Percentiles rank a stretch among this genome's conserved stretches.
These are phyloP conservation scores for Agrilus cyanescens DNA, from an alignment of 2,888 invertebrate species.

Conservation along the genomic window DNA sequence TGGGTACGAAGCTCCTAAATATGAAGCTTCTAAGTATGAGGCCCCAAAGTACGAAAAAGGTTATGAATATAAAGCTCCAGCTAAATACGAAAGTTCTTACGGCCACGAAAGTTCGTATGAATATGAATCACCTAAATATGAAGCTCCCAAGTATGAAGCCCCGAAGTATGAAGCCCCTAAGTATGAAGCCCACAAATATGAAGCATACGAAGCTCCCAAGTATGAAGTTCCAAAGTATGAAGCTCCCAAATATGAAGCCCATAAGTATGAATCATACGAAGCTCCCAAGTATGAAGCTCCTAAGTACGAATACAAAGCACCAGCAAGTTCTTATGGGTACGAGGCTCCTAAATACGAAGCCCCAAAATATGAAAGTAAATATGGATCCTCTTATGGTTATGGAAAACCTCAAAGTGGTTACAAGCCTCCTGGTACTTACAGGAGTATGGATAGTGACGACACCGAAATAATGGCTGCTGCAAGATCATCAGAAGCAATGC, in stretches of 20 bases:
- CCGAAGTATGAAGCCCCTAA: neutral
- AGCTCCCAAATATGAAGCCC: conserved; percentile 1
- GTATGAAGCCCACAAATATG: neutral
- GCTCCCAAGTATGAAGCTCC: neutral
- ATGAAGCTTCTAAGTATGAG: too few species aligned
- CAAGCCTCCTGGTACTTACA: too few species aligned
- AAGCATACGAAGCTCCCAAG: neutral
- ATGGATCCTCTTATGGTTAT: too few species aligned
- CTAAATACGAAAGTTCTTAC: too few species aligned
- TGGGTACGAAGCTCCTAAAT: too few species aligned
- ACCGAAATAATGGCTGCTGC: too few species aligned
- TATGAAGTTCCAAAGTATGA: conserved; percentile 1
- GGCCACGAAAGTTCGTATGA: too few species aligned
- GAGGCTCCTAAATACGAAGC: neutral
- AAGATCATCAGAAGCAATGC: too few species aligned
- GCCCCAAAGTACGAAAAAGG: too few species aligned
- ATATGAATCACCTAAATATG: too few species aligned
- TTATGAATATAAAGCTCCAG: too few species aligned
- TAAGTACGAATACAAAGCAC: conserved; percentile 8
- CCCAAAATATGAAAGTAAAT: neutral
- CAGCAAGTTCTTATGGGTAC: conserved; percentile 7
- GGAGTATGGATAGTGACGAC: too few species aligned
- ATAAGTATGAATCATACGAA: neutral
- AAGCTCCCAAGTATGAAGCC: neutral
- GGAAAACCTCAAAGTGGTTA: neutral